phyloP scores from a whole-genome alignment of 2,888 invertebrate genomes.

The Yponomeuta sedellus region DNA sequence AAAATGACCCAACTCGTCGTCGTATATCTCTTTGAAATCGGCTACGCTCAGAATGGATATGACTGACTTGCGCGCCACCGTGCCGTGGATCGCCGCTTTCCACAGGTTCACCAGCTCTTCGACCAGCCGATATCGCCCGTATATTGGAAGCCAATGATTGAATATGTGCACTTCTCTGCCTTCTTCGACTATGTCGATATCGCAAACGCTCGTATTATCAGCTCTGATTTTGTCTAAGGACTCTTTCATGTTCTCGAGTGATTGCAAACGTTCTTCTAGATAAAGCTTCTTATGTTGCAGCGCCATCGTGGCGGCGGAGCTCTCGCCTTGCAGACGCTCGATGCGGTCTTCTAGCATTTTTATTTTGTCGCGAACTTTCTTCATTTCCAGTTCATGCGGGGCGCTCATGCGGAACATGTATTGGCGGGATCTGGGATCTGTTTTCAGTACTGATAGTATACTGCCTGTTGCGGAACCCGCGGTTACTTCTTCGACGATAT shows the following conservation, averaged over 20 bases:
- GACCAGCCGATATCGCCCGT: conserved; percentile 32
- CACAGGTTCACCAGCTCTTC: conserved; percentile 32
- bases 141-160: conserved; percentile 33
- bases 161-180: conserved; percentile 28
- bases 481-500: conserved; percentile 23
- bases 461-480: neutral
- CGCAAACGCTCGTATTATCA: neutral
- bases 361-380: conserved; percentile 31
- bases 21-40: conserved; percentile 30
- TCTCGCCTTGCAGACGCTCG: conserved; percentile 23
- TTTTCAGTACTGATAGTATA: neutral
- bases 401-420: conserved; percentile 15
- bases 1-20: conserved; percentile 31
- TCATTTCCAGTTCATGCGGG: conserved; percentile 28
- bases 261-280: conserved; percentile 34
- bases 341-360: conserved; percentile 30
- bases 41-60: conserved; percentile 34
- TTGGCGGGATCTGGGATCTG: neutral
- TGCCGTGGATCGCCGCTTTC: conserved; percentile 26
- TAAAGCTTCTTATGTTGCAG: conserved; percentile 35
- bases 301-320: conserved; percentile 28
- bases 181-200: conserved; percentile 2
- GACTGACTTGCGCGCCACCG: conserved; percentile 26
- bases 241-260: conserved; percentile 32
- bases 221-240: conserved; percentile 21